These are phyloP conservation scores for Ia io DNA, from an alignment of 2,113 vertebrate species.

Conservation along the genomic window DNA sequence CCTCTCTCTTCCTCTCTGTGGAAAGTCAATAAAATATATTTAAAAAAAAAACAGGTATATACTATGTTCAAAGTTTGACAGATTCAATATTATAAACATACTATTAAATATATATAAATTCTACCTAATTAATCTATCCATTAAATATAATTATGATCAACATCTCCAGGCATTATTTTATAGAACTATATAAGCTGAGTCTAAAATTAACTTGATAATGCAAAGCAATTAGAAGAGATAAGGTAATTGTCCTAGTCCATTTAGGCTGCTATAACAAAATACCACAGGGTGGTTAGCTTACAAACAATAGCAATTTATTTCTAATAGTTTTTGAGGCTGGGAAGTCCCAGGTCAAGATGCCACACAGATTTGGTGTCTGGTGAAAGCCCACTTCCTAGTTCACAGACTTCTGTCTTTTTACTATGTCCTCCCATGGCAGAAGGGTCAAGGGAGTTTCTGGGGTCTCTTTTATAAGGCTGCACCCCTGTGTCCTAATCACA, in stretches of 20 bases:
- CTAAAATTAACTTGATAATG: slow-evolving; percentile 45
- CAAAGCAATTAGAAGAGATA: not conserved
- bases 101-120: not conserved
- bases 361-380: not conserved
- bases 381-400: not conserved
- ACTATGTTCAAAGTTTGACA: not conserved
- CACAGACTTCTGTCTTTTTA: not conserved
- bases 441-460: not conserved
- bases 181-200: slow-evolving; percentile 14
- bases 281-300: not conserved
- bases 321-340: not conserved
- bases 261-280: not conserved
- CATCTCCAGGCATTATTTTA: not conserved
- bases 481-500: not conserved
- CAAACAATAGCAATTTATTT: not conserved
- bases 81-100: not conserved
- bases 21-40: too few relatives aligned
- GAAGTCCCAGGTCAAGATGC: not conserved
- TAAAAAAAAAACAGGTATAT: not conserved
- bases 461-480: not conserved
- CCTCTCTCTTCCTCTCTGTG: too few relatives aligned
- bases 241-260: not conserved
- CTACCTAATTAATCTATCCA: not conserved
- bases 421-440: not conserved
- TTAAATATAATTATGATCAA: slow-evolving; percentile 14